Base-by-base conservation (phyloP, 2,888 invertebrate genomes). In the Standfussiana lucernea region DNA sequence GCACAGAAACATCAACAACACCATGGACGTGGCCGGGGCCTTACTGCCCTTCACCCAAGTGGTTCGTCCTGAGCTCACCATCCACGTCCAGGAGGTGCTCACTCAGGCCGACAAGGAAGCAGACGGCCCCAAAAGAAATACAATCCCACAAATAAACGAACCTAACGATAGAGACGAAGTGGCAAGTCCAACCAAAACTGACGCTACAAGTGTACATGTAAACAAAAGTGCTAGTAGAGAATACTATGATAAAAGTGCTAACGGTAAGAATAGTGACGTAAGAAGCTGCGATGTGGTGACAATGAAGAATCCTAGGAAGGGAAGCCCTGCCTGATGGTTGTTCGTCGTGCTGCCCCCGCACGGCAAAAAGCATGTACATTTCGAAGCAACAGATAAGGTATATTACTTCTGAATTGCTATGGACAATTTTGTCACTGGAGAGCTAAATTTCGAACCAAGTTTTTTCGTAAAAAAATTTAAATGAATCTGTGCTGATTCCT, bases 1-100 rank as follows among this genome's bases (percentile, higher is more conserved):
- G 97, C 97, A 97, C 95, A 92, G 96, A 71, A 97, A 97, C 92
- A 96, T 97, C 88, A 97, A 97, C 92, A 96, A 97, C 91, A 97
- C 97, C 50, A 96, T 97, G 96, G 97, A 97, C 92, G 96, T 96
- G 32, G 97, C 97, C 72, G 96, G 96, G 62, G 96, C 96, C 2
- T 91, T 97, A 40, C 92, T 96, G 45, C 96, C 96, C 65, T 96
- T 96, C 92, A 96, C 96, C 0, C 96, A 96, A 35, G 94, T 95
- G 28, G 96, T 95, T 53, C 92, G 96, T 40, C 95, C 96, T 2
- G 96, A 96, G 82, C 95, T 96, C 77, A 94, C 96, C 64, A 92
- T 96, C 65, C 96, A 96, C 88, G 96, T 96, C 0, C 96, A 95
- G 75, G 96, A 96, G 80, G 96, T 96, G 24, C 93, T 96, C 75